Conservation (phyloP, 2,888 invertebrate genomes). For the Pollenia angustigena region DNA sequence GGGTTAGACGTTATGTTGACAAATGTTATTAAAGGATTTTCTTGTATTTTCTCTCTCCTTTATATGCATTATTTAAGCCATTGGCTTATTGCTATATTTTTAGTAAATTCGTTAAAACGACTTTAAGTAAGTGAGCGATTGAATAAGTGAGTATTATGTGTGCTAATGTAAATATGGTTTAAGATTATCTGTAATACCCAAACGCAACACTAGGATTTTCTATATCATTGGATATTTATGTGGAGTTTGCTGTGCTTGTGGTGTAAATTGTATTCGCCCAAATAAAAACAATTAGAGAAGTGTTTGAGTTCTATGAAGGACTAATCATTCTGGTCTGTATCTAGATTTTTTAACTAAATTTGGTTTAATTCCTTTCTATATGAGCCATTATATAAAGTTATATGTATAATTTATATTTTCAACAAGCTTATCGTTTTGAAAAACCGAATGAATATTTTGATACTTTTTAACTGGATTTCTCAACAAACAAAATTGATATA, state of each 20-base stretch:
- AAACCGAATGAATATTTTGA: too few species aligned
- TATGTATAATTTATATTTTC: too few species aligned
- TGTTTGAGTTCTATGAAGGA: too few species aligned
- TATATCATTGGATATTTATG: not conserved
- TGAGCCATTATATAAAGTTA: too few species aligned
- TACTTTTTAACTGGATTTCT: too few species aligned
- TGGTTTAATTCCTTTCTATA: too few species aligned
- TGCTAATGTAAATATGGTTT: slow-evolving; percentile 59
- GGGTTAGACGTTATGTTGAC: slow-evolving; percentile 78
- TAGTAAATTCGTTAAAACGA: slow-evolving; percentile 43
- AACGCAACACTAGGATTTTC: slow-evolving; percentile 15
- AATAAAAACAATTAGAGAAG: too few species aligned
- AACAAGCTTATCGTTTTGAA: too few species aligned
- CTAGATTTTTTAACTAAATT: too few species aligned
- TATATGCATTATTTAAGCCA: slow-evolving; percentile 46
- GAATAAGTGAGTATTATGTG: slow-evolving; percentile 31
- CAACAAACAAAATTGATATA: too few species aligned
- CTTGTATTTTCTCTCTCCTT: slow-evolving; percentile 28
- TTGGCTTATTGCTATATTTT: slow-evolving; percentile 53
- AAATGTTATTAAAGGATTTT: slow-evolving; percentile 75
- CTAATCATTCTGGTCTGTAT: too few species aligned
- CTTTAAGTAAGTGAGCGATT: slow-evolving; percentile 33
- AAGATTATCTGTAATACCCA: slow-evolving; percentile 47
- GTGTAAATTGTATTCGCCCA: too few species aligned
- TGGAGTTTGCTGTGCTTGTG: not conserved